phyloP scores from a whole-genome alignment of 2,888 invertebrate genomes.

The Stegophylla sp. region DNA sequence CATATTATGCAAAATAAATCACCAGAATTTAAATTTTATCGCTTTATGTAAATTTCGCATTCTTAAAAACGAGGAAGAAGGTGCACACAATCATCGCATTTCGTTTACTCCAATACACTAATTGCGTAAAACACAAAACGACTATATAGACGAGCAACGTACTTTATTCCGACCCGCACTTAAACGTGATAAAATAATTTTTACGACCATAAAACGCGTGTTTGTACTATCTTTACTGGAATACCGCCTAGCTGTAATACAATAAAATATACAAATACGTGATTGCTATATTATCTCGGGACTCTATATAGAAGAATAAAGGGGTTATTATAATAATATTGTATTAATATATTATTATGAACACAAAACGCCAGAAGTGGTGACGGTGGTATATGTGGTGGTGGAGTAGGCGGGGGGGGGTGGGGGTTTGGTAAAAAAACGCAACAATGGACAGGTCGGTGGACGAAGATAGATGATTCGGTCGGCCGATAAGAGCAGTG shows the following conservation, averaged over 20 bases:
- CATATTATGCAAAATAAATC: background rate
- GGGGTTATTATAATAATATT: background rate
- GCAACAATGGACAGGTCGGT: slow-evolving; percentile 53
- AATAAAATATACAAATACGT: too few relatives aligned
- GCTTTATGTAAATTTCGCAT: slow-evolving; percentile 26
- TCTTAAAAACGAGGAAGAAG: background rate
- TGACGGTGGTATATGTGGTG: too few relatives aligned
- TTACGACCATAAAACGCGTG: too few relatives aligned
- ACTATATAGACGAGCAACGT: too few relatives aligned
- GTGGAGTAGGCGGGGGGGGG: background rate
- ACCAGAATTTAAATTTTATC: background rate
- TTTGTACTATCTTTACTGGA: too few relatives aligned
- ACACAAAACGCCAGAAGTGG: background rate
- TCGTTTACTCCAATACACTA: background rate
- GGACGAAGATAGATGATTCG: slow-evolving; percentile 57
- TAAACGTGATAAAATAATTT: too few relatives aligned
- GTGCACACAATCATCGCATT: background rate
- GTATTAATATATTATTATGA: background rate
- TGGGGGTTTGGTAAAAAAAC: slow-evolving; percentile 3
- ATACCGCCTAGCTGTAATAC: too few relatives aligned
- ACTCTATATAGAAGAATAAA: too few relatives aligned
- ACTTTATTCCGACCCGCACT: too few relatives aligned
- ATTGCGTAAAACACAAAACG: too few relatives aligned
- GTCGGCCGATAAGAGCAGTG: slow-evolving; percentile 40
- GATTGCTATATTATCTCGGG: background rate